phyloP scores from a whole-genome alignment of 1,140 invertebrate species.

The Agrypnia vestita region DNA sequence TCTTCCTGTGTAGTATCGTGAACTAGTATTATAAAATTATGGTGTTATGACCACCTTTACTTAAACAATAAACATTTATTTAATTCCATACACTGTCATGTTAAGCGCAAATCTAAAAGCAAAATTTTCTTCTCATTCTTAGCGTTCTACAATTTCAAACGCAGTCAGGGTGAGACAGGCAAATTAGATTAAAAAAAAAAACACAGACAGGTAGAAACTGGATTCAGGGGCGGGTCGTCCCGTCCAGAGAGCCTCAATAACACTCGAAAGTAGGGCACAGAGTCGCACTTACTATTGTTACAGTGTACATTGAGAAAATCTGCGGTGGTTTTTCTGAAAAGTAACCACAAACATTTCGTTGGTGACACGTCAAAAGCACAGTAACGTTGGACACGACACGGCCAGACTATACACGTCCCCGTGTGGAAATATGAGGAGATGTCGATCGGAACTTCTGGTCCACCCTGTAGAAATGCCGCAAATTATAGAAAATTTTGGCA shows the following conservation, averaged over 20 bases:
- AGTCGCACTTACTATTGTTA: slow-evolving; percentile 59
- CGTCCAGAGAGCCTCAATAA: slow-evolving; percentile 47
- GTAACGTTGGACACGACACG: neutral
- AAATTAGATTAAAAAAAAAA: slow-evolving; percentile 1
- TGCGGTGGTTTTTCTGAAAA: slow-evolving; percentile 60
- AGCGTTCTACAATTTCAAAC: neutral
- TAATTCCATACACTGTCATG: too few relatives aligned
- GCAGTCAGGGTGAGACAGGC: neutral
- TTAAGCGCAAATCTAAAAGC: too few relatives aligned
- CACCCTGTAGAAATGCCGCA: too few relatives aligned
- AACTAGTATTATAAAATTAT: too few relatives aligned
- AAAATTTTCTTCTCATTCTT: neutral
- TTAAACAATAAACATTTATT: too few relatives aligned
- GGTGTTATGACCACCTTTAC: too few relatives aligned
- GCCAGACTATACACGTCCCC: neutral
- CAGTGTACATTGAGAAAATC: slow-evolving; percentile 59
- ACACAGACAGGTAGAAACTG: slow-evolving; percentile 1
- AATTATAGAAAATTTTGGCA: too few relatives aligned
- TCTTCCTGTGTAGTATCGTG: too few relatives aligned
- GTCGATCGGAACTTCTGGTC: too few relatives aligned
- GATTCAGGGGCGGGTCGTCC: slow-evolving; percentile 13
- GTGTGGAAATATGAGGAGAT: neutral
- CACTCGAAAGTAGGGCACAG: slow-evolving; percentile 15
- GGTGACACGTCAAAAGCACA: slow-evolving; percentile 41
- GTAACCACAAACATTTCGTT: slow-evolving; percentile 46